Evolutionary conservation across 2,888 invertebrate genomes (phyloP).

Genomic region (Polymixis flavicincta): DNA sequence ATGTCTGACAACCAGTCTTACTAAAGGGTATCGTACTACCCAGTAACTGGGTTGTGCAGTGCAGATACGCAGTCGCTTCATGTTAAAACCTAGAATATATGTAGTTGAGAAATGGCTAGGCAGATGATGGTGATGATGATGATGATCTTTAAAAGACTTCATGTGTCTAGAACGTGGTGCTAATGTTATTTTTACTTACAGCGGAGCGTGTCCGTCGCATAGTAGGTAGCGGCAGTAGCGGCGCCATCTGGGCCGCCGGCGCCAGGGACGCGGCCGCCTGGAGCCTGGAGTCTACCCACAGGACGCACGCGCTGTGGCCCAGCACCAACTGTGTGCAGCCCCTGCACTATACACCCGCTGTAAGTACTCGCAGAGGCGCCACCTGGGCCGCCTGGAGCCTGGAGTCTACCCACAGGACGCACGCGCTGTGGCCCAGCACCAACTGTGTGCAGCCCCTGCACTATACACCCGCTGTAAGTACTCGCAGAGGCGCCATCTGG

Average conservation of each 20-base stretch:
- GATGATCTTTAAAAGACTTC: too few relatives aligned
- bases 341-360: conserved; percentile 80
- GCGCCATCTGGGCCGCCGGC: conserved; percentile 78
- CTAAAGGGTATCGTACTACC: too few relatives aligned
- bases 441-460: conserved; percentile 82
- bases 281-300: conserved; percentile 86
- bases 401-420: conserved; percentile 86
- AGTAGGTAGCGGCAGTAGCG: conserved; percentile 72
- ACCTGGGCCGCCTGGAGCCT: conserved; percentile 84
- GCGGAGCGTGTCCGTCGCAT: conserved; percentile 85
- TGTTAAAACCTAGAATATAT: too few relatives aligned
- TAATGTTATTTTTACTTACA: conserved; percentile 45
- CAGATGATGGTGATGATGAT: too few relatives aligned
- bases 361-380: conserved; percentile 69
- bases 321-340: conserved; percentile 81
- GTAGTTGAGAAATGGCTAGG: too few relatives aligned
- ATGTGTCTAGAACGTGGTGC: too few relatives aligned
- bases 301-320: conserved; percentile 87
- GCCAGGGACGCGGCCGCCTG: conserved; percentile 81
- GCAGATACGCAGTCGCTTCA: too few relatives aligned
- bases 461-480: conserved; percentile 77
- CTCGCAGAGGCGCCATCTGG: conserved; percentile 77
- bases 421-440: conserved; percentile 84
- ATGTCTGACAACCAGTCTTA: too few relatives aligned
- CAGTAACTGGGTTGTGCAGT: too few relatives aligned